Evolutionary conservation across 2,797 vertebrate species (phyloP).

Genomic region (Gephyroberyx darwinii): DNA sequence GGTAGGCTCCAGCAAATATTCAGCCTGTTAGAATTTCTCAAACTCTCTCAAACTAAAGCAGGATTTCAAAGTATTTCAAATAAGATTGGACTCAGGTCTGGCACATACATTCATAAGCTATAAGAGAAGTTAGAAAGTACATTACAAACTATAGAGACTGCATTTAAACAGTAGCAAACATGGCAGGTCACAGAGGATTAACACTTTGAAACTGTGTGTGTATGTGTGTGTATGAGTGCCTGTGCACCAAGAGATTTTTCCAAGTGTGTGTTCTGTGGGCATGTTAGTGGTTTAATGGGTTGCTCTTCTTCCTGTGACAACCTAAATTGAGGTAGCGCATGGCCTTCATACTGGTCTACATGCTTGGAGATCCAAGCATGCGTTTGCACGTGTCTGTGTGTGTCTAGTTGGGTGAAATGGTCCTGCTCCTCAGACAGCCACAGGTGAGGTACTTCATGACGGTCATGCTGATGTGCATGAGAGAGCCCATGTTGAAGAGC

Average conservation of each 20-base stretch:
- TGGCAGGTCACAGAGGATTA: constrained; percentile 25
- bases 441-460: constrained; percentile 80
- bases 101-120: constrained; percentile 9
- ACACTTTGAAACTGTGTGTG: background rate
- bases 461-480: constrained; percentile 80
- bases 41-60: background rate
- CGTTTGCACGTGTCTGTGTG: background rate
- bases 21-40: background rate
- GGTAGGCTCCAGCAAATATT: constrained; percentile 8
- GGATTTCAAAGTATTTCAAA: constrained; percentile 3
- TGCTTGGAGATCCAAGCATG: background rate
- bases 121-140: background rate
- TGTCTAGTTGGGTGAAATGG: constrained; percentile 73
- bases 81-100: background rate
- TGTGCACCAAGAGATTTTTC: background rate
- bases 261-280: background rate
- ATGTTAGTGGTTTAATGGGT: background rate
- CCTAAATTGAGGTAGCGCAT: background rate
- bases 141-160: background rate
- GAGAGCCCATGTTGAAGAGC: constrained; percentile 80
- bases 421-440: constrained; percentile 74
- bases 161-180: constrained; percentile 19
- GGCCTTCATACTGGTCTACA: constrained; percentile 1
- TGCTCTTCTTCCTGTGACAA: constrained; percentile 1
- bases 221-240: background rate